A percentile compares a stretch with the other conserved stretches of the same genome.
These are phyloP conservation scores for Eustalomyia histrio DNA, from an alignment of 2,888 invertebrate genomes.

Conservation along the genomic window DNA sequence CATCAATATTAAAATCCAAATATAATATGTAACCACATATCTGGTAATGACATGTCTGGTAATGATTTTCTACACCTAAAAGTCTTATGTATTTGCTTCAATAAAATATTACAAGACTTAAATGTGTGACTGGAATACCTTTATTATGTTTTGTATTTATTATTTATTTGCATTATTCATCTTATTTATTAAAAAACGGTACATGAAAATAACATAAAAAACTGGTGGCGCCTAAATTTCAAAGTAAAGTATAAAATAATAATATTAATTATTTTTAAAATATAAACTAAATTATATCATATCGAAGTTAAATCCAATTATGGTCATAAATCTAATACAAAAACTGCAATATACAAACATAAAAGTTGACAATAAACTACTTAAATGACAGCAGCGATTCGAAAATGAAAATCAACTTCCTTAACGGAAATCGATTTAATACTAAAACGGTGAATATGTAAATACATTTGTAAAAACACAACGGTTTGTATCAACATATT, in stretches of 20 bases:
- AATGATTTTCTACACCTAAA: no score
- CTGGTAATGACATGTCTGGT: no score
- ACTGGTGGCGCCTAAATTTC: constrained; percentile 31
- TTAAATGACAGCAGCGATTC: neutral
- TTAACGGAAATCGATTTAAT: constrained; percentile 53
- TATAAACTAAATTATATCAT: constrained; percentile 8
- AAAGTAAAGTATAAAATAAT: constrained; percentile 25
- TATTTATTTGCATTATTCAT: constrained; percentile 18
- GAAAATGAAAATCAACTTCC: constrained; percentile 40
- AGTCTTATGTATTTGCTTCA: no score
- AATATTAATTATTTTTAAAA: constrained; percentile 6
- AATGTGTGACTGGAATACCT: no score
- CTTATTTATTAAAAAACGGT: constrained; percentile 8
- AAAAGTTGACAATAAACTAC: neutral
- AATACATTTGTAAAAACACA: neutral
- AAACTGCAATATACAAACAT: neutral
- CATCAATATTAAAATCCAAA: no score
- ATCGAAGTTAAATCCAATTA: constrained; percentile 3
- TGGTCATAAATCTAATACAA: constrained; percentile 18
- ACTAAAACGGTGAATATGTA: constrained; percentile 42
- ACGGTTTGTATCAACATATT: neutral
- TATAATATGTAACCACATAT: no score
- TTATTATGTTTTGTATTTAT: constrained; percentile 15
- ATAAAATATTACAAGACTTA: no score
- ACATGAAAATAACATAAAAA: neutral